Evolutionary conservation across 2,113 vertebrate genomes (phyloP).

Genomic region (Tapirus terrestris): DNA sequence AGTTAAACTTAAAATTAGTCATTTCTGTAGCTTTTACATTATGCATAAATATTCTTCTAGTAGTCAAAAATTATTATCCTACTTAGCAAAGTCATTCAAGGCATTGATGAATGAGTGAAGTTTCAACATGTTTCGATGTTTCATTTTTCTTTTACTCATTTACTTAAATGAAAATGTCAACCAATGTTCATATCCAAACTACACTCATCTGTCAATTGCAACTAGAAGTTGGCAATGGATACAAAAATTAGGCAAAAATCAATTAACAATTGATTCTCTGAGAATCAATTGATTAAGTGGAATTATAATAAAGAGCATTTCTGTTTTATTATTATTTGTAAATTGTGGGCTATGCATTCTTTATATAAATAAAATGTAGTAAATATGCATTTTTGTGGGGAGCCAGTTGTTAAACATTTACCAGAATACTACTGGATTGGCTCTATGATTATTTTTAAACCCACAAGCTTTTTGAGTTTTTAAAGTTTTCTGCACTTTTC

Average conservation of each 20-base stretch:
- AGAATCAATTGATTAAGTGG: neutral
- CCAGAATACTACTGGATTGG: neutral
- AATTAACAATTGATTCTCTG: neutral
- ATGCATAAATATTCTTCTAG: neutral
- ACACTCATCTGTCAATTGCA: neutral
- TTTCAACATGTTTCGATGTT: neutral
- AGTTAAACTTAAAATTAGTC: neutral
- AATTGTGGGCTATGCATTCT: neutral
- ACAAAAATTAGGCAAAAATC: constrained; percentile 24
- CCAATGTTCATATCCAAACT: neutral
- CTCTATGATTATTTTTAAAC: neutral
- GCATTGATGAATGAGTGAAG: neutral
- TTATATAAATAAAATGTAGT: neutral
- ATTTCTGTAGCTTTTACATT: constrained; percentile 9
- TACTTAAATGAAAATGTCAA: constrained; percentile 25
- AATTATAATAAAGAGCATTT: neutral
- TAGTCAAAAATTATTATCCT: neutral
- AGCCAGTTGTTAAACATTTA: neutral
- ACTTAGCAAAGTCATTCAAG: neutral
- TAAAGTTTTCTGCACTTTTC: neutral
- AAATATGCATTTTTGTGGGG: neutral
- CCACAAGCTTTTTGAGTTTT: neutral
- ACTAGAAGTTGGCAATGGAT: neutral
- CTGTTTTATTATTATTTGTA: constrained; percentile 14
- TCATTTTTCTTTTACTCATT: neutral